Conservation (phyloP, 2,888 invertebrate genomes). For the Oxyscelio sp. region DNA sequence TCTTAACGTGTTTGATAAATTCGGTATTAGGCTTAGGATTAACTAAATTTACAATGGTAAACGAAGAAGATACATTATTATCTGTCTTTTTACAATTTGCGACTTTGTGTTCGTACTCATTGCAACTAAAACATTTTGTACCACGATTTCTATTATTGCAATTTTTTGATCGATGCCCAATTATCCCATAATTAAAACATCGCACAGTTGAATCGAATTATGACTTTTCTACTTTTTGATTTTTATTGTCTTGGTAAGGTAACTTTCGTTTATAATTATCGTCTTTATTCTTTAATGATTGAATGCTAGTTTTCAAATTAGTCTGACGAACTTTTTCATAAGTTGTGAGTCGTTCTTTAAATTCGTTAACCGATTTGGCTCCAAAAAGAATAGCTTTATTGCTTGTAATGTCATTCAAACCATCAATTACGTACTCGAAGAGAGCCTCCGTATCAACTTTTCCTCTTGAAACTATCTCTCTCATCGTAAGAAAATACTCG, state of each 20-base stretch:
- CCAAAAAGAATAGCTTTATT: conserved; percentile 25
- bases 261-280: neutral
- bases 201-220: neutral
- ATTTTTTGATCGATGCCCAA: conserved; percentile 1
- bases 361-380: neutral
- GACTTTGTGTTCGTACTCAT: conserved; percentile 17
- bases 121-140: conserved; percentile 23
- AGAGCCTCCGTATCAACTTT: conserved; percentile 18
- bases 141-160: conserved; percentile 14
- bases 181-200: conserved; percentile 31
- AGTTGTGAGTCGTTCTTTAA: conserved; percentile 18
- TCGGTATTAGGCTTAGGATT: neutral
- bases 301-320: neutral
- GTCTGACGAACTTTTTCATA: conserved; percentile 20
- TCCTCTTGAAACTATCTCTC: conserved; percentile 1
- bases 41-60: conserved; percentile 14
- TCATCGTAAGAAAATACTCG: conserved; percentile 2
- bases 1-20: neutral
- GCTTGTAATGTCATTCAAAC: neutral
- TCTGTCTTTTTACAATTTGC: neutral
- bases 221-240: neutral
- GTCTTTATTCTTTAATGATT: conserved; percentile 4
- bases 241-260: neutral
- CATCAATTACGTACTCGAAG: conserved; percentile 15
- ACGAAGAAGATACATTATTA: too few relatives aligned